Base-by-base conservation (phyloP, 2,888 invertebrate genomes). In the Plutella xylostella region DNA sequence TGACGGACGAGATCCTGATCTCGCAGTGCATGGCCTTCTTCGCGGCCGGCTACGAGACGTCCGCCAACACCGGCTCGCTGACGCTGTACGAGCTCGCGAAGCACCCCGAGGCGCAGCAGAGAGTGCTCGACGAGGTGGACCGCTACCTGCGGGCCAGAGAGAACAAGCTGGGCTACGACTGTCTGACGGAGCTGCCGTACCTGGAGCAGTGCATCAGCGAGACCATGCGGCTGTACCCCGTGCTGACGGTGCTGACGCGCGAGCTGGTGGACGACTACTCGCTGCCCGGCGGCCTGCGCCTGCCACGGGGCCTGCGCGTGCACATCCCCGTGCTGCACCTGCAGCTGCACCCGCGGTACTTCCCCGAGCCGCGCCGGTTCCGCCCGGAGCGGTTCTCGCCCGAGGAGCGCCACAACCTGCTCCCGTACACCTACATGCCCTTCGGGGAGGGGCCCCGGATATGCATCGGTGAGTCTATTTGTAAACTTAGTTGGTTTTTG, bases 21-120 rank as follows among this genome's bases (percentile, higher is more conserved):
- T 77, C 86, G 0, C 87, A 89, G 46, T 80, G 86, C 2, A 71
- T 78, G 42, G 56, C 79, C 0, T 85, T 87, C 52, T 85, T 85
- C 46, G 47, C 63, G 0, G 87, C 85, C 22, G 87, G 87, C 1
- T 86, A 77, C 46, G 87, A 87, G 58, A 85, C 87, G 0, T 85
- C 85, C 7, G 67, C 73, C 12, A 70, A 76, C n/a, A 74, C 75
- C 3, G 63, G 85, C 56, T 70, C 74, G 37, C 85, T 72, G 49
- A 69, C 69, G 1, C 55, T 86, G 12, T 86, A 73, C 51, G 84
- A 85, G 53, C 55, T 87, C 30, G 78, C 86, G 1, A 60, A 65
- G 9, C 72, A 86, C 54, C 70, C 63, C 1, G 58, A 71, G 0
- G 52, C 80, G 3, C 87, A 87, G 50, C 58, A 65, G 1, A 76